A percentile compares a stretch with the other conserved stretches of the same genome.
Conservation (phyloP, 2,797 vertebrate genomes). For the Tarsius wallacei region DNA sequence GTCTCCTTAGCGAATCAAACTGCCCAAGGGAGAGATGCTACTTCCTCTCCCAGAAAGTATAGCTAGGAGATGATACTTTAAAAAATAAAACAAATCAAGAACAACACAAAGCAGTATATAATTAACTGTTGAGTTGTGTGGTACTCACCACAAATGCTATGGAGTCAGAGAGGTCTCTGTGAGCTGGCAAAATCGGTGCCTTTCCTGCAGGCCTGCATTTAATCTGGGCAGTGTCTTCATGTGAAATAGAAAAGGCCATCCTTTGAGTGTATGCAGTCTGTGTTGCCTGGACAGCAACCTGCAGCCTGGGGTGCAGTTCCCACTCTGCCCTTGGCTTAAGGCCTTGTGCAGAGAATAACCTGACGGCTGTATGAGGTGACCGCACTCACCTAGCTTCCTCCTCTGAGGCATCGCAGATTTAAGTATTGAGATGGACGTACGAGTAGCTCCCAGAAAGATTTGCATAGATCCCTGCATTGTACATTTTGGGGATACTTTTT, state of each 20-base stretch:
- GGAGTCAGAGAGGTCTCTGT: background rate
- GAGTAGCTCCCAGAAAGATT: background rate
- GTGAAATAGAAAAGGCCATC: background rate
- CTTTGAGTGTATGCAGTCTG: too few relatives aligned
- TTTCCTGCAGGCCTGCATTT: background rate
- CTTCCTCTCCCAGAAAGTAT: background rate
- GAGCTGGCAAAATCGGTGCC: background rate
- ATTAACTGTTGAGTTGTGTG: background rate
- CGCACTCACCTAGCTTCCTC: background rate
- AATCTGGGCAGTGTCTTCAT: background rate
- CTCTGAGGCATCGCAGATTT: background rate
- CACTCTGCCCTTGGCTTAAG: background rate
- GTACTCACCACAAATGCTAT: background rate
- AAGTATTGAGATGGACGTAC: background rate
- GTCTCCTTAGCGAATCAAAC: background rate
- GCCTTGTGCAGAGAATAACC: background rate
- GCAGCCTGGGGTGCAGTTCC: background rate
- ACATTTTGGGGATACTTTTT: background rate
- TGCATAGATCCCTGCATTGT: background rate
- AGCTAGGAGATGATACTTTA: background rate
- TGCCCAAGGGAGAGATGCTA: background rate
- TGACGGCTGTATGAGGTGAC: background rate
- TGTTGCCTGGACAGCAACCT: background rate
- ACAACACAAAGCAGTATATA: background rate
- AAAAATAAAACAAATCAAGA: slow-evolving; percentile 52